Percentiles rank a stretch among this genome's conserved stretches.
Conservation (phyloP, 1,140 invertebrate genomes). For the Drosophila ogumai region DNA sequence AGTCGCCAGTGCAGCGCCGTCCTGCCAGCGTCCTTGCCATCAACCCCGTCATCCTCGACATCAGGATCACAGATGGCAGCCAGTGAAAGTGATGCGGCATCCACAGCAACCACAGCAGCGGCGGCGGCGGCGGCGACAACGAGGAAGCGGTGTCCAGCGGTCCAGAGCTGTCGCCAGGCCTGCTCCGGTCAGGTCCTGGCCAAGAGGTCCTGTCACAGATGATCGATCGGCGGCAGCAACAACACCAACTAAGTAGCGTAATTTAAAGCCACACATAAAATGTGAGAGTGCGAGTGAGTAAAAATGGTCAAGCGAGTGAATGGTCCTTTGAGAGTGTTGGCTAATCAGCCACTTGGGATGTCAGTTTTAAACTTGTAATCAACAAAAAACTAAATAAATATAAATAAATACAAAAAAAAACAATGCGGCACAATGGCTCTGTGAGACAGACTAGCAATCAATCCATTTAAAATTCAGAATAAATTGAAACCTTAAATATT, state of each 20-base stretch:
- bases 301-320: conserved; percentile 22
- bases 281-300: conserved; percentile 36
- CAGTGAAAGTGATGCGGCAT: conserved; percentile 19
- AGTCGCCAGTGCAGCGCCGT: conserved; percentile 57
- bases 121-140: conserved; percentile 1
- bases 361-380: conserved; percentile 51
- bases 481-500: neutral
- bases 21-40: conserved; percentile 22
- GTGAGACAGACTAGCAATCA: neutral
- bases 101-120: conserved; percentile 1
- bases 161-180: conserved; percentile 47
- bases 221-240: conserved; percentile 44
- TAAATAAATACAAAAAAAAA: conserved; percentile 7
- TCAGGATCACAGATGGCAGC: conserved; percentile 15
- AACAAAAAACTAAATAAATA: neutral
- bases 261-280: conserved; percentile 57
- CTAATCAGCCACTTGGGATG: conserved; percentile 16
- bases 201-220: conserved; percentile 67
- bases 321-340: conserved; percentile 25
- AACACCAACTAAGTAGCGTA: conserved; percentile 40
- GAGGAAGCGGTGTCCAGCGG: conserved; percentile 46
- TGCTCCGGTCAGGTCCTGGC: conserved; percentile 28
- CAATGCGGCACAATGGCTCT: conserved; percentile 26
- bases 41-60: conserved; percentile 1
- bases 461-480: neutral